Evolutionary conservation across 2,888 invertebrate genomes (phyloP).

Genomic region (Phortica magna): DNA sequence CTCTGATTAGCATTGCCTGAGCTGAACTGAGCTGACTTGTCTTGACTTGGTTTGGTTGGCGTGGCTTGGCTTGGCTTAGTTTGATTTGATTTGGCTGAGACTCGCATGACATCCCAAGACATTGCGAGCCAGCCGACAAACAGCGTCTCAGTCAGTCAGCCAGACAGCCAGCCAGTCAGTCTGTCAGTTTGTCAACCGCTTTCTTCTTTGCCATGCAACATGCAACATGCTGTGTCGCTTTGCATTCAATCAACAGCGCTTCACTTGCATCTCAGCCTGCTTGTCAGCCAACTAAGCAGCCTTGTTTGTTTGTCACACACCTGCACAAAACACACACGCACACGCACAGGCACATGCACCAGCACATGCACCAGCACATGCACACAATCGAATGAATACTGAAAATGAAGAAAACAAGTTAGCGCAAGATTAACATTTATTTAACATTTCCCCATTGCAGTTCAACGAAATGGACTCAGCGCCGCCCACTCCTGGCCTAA

Average conservation of each 20-base stretch:
- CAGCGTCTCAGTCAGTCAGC: background rate
- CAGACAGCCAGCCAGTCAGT: background rate
- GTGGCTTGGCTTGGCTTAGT: background rate
- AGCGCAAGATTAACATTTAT: background rate
- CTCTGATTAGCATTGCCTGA: background rate
- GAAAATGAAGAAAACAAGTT: slow-evolving; percentile 24
- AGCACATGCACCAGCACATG: background rate
- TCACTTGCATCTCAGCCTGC: slow-evolving; percentile 5
- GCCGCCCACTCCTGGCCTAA: slow-evolving; percentile 69
- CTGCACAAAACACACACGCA: background rate
- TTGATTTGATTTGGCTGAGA: background rate
- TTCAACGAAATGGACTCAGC: slow-evolving; percentile 72
- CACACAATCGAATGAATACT: background rate
- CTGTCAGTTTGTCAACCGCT: slow-evolving; percentile 13
- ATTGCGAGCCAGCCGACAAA: too few species aligned
- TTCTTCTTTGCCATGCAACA: background rate
- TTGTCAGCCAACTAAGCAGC: slow-evolving; percentile 14
- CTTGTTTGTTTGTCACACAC: background rate
- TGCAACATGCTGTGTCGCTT: slow-evolving; percentile 50
- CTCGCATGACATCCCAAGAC: background rate
- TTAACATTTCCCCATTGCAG: slow-evolving; percentile 72
- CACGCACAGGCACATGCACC: background rate
- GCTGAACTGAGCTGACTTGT: background rate
- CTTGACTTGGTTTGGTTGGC: background rate
- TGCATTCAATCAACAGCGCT: slow-evolving; percentile 45